Evolutionary conservation across 2,797 vertebrate genomes (phyloP).

Genomic region (Pangasius krempfi): DNA sequence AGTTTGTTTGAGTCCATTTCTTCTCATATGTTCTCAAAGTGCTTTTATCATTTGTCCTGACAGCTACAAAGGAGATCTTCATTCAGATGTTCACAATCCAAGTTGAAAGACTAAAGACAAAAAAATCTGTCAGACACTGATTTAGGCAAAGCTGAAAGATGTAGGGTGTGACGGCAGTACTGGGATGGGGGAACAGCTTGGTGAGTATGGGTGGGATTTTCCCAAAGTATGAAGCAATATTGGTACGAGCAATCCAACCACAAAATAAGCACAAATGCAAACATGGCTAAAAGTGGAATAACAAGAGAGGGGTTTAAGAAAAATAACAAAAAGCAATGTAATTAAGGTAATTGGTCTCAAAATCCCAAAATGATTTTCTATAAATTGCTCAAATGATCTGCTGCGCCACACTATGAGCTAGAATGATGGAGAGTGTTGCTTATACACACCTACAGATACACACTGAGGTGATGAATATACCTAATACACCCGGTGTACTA

Average conservation of each 20-base stretch:
- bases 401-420: slow-evolving; percentile 23
- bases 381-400: slow-evolving; percentile 54
- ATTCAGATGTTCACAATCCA: slow-evolving; percentile 19
- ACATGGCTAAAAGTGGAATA: slow-evolving; percentile 68
- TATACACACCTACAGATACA: slow-evolving; percentile 18
- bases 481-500: not conserved
- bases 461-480: not conserved
- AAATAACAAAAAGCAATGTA: slow-evolving; percentile 67
- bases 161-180: slow-evolving; percentile 42
- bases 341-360: slow-evolving; percentile 80
- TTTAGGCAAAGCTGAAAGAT: slow-evolving; percentile 21
- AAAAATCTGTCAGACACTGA: slow-evolving; percentile 7
- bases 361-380: slow-evolving; percentile 76
- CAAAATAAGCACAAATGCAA: slow-evolving; percentile 70
- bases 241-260: slow-evolving; percentile 63
- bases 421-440: slow-evolving; percentile 3
- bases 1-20: not conserved
- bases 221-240: slow-evolving; percentile 66
- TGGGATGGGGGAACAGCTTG: slow-evolving; percentile 45
- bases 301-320: not conserved
- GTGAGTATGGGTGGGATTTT: slow-evolving; percentile 54
- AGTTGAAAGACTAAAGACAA: not conserved
- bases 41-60: not conserved
- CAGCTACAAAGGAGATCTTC: slow-evolving; percentile 6
- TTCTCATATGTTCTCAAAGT: not conserved